These are phyloP conservation scores for Rhadina sibilatrix DNA, from an alignment of 2,113 vertebrate species.

Conservation along the genomic window DNA sequence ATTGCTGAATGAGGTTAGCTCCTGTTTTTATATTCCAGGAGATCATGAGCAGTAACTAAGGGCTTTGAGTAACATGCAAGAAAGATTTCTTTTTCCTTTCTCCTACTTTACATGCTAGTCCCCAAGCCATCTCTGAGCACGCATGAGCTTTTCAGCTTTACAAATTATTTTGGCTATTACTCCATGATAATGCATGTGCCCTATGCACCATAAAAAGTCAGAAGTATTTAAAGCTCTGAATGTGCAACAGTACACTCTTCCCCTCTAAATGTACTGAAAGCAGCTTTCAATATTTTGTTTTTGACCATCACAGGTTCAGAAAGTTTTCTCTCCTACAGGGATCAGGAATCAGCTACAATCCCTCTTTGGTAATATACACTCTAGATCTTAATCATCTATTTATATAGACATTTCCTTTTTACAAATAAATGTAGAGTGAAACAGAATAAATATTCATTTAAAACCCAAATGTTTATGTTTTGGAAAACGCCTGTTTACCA, in stretches of 20 bases:
- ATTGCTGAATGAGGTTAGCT: not conserved
- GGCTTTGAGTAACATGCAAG: not conserved
- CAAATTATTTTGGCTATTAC: not conserved
- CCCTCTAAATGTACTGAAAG: not conserved
- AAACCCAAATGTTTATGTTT: conserved; percentile 46
- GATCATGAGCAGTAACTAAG: not conserved
- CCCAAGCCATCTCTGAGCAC: not conserved
- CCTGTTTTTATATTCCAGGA: not conserved
- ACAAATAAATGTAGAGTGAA: conserved; percentile 50
- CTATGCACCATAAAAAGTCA: not conserved
- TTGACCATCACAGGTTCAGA: not conserved
- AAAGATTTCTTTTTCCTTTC: not conserved
- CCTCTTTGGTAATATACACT: not conserved
- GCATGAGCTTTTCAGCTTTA: not conserved
- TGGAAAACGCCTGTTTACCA: conserved; percentile 57
- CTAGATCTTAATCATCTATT: conserved; percentile 55
- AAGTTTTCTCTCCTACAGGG: not conserved
- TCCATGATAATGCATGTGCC: not conserved
- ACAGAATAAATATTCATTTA: conserved; percentile 42
- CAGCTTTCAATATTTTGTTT: not conserved
- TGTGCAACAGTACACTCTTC: not conserved
- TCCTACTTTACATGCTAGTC: not conserved
- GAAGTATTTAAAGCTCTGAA: not conserved
- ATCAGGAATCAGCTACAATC: not conserved
- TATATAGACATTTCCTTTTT: conserved; percentile 57